Conservation (phyloP, 2,888 invertebrate species). For the Shargacucullia verbasci region DNA sequence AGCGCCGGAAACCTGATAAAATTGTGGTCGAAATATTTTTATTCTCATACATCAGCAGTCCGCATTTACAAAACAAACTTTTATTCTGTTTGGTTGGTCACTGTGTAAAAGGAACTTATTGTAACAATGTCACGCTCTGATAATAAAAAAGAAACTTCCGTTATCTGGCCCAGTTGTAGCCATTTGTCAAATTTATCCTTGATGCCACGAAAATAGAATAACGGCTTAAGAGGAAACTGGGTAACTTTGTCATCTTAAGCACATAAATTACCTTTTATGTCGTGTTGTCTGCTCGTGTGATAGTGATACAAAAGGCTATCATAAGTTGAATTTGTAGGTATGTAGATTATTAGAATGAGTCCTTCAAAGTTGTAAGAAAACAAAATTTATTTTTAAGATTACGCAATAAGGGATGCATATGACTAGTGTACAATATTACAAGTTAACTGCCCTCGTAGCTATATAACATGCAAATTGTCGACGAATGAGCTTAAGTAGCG, state of each 20-base stretch:
- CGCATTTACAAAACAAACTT: slow-evolving; percentile 28
- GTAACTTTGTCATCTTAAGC: slow-evolving; percentile 8
- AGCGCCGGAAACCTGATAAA: slow-evolving; percentile 35
- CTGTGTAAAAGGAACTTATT: slow-evolving; percentile 36
- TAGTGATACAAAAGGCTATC: slow-evolving; percentile 13
- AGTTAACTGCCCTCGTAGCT: too few relatives aligned
- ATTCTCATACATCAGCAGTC: slow-evolving; percentile 35
- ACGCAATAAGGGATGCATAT: too few relatives aligned
- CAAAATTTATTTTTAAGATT: too few relatives aligned
- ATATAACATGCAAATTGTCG: too few relatives aligned
- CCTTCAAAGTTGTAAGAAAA: not conserved
- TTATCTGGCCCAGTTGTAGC: slow-evolving; percentile 34
- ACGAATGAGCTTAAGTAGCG: too few relatives aligned
- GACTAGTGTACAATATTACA: too few relatives aligned
- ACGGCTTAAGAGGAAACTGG: slow-evolving; percentile 16
- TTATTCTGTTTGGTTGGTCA: slow-evolving; percentile 31
- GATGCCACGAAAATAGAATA: slow-evolving; percentile 28
- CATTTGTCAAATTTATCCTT: slow-evolving; percentile 49
- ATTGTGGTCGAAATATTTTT: slow-evolving; percentile 23
- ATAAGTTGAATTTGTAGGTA: slow-evolving; percentile 11
- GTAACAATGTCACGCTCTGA: slow-evolving; percentile 42
- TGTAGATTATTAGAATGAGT: not conserved
- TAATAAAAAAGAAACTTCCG: slow-evolving; percentile 41
- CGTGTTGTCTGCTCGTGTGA: slow-evolving; percentile 5
- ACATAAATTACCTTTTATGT: slow-evolving; percentile 23